phyloP scores from a whole-genome alignment of 2,113 vertebrate species.

The Stegastes partitus region DNA sequence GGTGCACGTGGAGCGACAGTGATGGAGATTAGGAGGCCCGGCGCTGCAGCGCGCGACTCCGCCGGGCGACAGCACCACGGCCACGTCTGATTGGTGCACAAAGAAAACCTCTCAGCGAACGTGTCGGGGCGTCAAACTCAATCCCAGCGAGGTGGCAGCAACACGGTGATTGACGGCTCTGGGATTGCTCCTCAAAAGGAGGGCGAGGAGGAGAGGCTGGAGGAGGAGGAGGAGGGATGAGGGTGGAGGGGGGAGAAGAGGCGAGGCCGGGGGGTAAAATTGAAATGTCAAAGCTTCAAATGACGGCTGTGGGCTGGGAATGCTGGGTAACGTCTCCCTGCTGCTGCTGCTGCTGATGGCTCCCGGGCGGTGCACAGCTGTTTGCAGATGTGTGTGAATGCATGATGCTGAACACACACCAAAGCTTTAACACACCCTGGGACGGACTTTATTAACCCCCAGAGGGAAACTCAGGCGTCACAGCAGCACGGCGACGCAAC shows the following conservation, averaged over 20 bases:
- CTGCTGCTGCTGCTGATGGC: too few relatives aligned
- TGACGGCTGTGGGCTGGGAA: constrained; percentile 72
- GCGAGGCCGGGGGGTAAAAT: constrained; percentile 64
- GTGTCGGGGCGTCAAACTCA: constrained; percentile 71
- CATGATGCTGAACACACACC: constrained; percentile 1
- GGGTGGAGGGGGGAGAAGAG: constrained; percentile 19
- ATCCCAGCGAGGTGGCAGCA: constrained; percentile 70
- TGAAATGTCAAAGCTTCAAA: constrained; percentile 82
- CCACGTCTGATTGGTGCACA: constrained; percentile 79
- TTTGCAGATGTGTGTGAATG: background rate
- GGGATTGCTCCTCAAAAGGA: constrained; percentile 75
- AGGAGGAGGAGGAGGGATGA: constrained; percentile 18
- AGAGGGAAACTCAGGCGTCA: too few relatives aligned
- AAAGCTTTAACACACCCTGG: too few relatives aligned
- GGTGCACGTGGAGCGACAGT: constrained; percentile 59
- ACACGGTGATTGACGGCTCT: constrained; percentile 75
- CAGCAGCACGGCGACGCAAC: too few relatives aligned
- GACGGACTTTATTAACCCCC: too few relatives aligned
- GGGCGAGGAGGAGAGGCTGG: constrained; percentile 37
- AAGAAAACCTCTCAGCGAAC: constrained; percentile 74
- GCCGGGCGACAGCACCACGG: constrained; percentile 72
- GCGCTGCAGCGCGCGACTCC: constrained; percentile 57
- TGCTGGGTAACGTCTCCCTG: constrained; percentile 65
- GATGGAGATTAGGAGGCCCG: constrained; percentile 66
- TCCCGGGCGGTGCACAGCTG: constrained; percentile 67